Evolutionary conservation across 2,888 invertebrate genomes (phyloP).

Genomic region (Andrena bicolor): DNA sequence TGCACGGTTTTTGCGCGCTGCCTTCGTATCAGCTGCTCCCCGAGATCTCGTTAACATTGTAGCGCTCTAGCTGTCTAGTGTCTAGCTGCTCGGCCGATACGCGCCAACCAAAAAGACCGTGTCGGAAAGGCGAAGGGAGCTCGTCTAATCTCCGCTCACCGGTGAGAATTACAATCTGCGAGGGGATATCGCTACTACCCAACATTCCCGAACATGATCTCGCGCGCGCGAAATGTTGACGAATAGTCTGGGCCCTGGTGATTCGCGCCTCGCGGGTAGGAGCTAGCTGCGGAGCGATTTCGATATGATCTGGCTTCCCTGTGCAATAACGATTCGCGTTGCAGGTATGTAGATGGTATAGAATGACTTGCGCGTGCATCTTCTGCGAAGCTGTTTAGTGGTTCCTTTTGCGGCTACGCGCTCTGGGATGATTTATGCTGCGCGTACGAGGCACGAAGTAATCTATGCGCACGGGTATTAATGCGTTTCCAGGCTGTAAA

Average conservation of each 20-base stretch:
- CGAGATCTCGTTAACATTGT: conserved; percentile 41
- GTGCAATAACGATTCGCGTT: background rate
- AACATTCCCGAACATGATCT: no score
- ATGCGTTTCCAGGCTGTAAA: background rate
- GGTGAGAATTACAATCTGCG: no score
- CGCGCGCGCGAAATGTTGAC: background rate
- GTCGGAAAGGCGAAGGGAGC: background rate
- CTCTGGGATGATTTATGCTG: conserved; percentile 10
- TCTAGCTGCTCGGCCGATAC: background rate
- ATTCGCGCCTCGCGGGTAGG: background rate
- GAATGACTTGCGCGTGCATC: conserved; percentile 3
- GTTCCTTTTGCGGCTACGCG: conserved; percentile 7
- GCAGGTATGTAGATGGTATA: background rate
- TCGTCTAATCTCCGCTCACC: no score
- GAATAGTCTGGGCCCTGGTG: background rate
- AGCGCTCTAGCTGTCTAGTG: background rate
- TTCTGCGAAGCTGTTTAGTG: background rate
- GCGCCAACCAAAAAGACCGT: background rate
- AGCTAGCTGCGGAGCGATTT: conserved; percentile 3
- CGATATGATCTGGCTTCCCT: background rate
- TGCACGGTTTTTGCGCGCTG: conserved; percentile 26
- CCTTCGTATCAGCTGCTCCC: conserved; percentile 2
- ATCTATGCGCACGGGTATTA: conserved; percentile 5
- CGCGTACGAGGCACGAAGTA: background rate
- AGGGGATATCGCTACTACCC: no score